Conservation (phyloP, 2,113 vertebrate species). For the Oryzias celebensis region DNA sequence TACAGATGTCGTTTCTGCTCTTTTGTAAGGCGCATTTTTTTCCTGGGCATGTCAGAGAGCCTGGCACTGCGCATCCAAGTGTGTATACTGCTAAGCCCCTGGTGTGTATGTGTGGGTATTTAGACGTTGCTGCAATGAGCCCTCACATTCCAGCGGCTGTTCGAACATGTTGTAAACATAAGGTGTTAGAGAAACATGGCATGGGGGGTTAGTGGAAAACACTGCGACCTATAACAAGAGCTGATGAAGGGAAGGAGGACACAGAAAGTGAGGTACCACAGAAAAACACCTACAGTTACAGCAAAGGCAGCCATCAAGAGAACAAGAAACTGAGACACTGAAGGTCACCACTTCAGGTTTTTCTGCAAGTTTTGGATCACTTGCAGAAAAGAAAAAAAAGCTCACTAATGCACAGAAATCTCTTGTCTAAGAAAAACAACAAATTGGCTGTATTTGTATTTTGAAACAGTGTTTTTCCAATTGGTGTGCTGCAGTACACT, state of each 20-base stretch:
- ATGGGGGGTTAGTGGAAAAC: conserved; percentile 52
- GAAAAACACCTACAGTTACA: conserved; percentile 49
- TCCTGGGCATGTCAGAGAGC: conserved; percentile 36
- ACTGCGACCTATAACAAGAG: conserved; percentile 45
- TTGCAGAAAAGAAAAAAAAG: neutral
- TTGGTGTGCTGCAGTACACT: too few species aligned
- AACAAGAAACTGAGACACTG: neutral
- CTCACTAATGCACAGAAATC: too few species aligned
- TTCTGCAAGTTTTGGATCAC: neutral
- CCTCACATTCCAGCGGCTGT: conserved; percentile 92
- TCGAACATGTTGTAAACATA: conserved; percentile 87
- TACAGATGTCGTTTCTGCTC: conserved; percentile 33
- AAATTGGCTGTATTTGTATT: too few species aligned
- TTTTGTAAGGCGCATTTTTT: conserved; percentile 28
- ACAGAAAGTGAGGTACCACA: conserved; percentile 42
- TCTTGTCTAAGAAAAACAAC: too few species aligned
- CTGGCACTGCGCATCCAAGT: conserved; percentile 17
- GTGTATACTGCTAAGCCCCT: conserved; percentile 15
- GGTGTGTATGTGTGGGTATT: conserved; percentile 23
- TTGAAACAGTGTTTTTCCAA: too few species aligned
- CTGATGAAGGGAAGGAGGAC: neutral
- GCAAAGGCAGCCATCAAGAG: neutral
- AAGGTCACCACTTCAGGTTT: neutral
- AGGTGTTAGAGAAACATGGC: conserved; percentile 70
- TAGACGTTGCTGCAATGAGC: conserved; percentile 64